Conservation (phyloP, 2,113 vertebrate genomes). For the Falco punctatus region DNA sequence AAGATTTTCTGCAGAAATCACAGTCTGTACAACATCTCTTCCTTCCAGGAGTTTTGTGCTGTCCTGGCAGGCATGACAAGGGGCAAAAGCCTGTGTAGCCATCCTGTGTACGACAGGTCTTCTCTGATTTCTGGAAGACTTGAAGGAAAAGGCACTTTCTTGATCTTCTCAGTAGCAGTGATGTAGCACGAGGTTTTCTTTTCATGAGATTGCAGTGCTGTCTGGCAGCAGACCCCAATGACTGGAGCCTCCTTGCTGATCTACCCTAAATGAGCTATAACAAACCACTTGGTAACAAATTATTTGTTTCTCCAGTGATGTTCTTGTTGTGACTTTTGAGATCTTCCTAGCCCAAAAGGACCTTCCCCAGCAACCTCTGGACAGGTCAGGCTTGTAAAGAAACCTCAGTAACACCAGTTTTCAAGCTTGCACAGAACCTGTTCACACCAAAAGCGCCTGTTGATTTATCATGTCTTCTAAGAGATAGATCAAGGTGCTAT, state of each 20-base stretch:
- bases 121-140: neutral
- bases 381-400: neutral
- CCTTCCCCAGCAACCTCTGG: neutral
- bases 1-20: neutral
- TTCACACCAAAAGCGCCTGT: rapidly evolving
- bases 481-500: neutral
- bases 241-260: neutral
- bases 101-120: neutral
- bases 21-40: neutral
- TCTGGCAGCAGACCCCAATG: neutral
- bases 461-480: neutral
- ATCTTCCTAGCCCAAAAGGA: neutral
- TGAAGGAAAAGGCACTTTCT: neutral
- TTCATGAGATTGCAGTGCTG: neutral
- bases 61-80: neutral
- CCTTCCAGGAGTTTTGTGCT: neutral
- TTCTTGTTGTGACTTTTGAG: neutral
- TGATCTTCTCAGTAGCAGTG: neutral
- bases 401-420: neutral
- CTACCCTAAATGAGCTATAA: neutral
- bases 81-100: neutral
- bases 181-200: neutral
- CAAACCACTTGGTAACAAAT: neutral
- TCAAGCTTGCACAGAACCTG: neutral
- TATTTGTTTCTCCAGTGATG: neutral